Evolutionary conservation across 2,888 invertebrate genomes (phyloP), one percentile per base, ranked within the genome.

Genomic region (Colletes collaris): DNA sequence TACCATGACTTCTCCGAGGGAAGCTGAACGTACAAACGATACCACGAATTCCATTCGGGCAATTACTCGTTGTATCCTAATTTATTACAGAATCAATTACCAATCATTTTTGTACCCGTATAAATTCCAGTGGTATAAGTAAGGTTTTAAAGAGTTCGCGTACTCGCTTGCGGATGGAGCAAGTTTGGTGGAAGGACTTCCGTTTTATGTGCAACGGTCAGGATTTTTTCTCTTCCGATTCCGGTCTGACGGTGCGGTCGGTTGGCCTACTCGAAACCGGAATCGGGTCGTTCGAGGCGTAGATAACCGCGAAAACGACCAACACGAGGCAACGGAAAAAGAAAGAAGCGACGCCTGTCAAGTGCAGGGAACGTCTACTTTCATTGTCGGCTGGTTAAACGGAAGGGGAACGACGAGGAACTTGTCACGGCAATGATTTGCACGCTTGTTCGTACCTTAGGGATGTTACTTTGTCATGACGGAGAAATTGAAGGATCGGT

Each of bases 201-300:
- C 81, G 62, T 35, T 63, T 40, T 52, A 35, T 37, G 13, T 8
- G 19, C 52, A 27, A 58, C 55, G 27, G n/a, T 65, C 60, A 46
- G 69, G 59, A 79, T 82, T 85, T 67, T 84, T 87, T 82, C 79
- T 63, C 71, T 64, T 58, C 71, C 73, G 79, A 74, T 85, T 82
- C 84, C 82, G 79, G 64, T 82, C 62, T 40, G 65, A 5, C 82
- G 65, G 58, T 71, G 83, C 77, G 86, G 84, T 87, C 76, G 76
- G 64, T 60, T 90, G 92, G 90, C 91, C 91, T 92, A 91, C 91
- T 91, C 89, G 83, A 88, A 86, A 88, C 87, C 88, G 89, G 88
- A 92, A 92, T 90, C 88, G 88, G 92, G 92, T 91, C 91, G 90
- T 86, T 79, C 83, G 70, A 71, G 87, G 82, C 86, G 87, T 80